Conservation (phyloP, 2,113 vertebrate species). For the Aramus guarauna region DNA sequence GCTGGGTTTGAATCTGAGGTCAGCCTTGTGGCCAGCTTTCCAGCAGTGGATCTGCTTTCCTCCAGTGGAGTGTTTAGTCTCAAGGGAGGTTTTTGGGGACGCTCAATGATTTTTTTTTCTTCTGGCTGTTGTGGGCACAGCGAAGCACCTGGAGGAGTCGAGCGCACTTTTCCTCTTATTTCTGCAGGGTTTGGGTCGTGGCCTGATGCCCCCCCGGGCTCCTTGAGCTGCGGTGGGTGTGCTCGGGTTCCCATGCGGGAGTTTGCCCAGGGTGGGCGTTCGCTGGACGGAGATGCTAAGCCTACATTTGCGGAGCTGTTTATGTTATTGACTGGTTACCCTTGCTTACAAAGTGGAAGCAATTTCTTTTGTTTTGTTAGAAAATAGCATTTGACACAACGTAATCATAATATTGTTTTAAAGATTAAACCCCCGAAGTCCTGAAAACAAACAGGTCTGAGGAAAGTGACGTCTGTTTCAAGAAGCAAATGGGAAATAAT, state of each 20-base stretch:
- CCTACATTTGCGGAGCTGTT: neutral
- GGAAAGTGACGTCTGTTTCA: neutral
- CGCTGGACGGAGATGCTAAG: neutral
- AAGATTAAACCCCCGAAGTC: neutral
- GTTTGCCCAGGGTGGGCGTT: fast-evolving
- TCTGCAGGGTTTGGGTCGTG: neutral
- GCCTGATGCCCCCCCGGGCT: neutral
- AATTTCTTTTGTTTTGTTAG: neutral
- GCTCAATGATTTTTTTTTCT: neutral
- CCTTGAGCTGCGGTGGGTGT: neutral
- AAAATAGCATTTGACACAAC: neutral
- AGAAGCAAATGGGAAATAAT: neutral
- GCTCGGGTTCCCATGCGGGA: fast-evolving
- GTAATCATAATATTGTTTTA: neutral
- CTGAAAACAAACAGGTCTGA: conserved; percentile 6
- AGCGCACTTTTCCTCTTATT: neutral
- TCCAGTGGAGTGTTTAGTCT: neutral
- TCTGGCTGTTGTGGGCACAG: neutral
- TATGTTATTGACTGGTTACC: neutral
- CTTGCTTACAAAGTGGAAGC: neutral
- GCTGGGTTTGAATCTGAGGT: neutral
- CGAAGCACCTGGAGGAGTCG: neutral
- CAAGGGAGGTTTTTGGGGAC: neutral
- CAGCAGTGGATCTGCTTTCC: neutral
- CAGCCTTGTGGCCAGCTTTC: neutral